A percentile compares a stretch with the other conserved stretches of the same genome.
Evolutionary conservation across 2,113 vertebrate genomes (phyloP).

Genomic region (Rhagologus leucostigma): DNA sequence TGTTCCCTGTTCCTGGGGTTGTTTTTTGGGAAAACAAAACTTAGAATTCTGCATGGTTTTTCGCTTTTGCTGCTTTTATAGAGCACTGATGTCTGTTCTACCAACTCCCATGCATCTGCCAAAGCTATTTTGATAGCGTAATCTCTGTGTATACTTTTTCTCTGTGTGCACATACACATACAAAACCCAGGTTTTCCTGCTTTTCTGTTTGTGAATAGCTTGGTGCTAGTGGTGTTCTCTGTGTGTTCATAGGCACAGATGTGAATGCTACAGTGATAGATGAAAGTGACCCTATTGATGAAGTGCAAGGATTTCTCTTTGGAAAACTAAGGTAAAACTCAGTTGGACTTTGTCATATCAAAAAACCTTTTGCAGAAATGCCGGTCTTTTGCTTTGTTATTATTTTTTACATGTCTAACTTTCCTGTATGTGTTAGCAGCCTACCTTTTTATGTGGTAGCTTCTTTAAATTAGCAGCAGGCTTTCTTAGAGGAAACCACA

Average conservation of each 20-base stretch:
- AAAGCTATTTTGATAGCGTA: neutral
- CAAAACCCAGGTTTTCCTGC: neutral
- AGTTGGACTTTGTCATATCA: neutral
- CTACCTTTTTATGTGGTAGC: neutral
- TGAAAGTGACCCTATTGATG: constrained; percentile 92
- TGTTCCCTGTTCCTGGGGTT: neutral
- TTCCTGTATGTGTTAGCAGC: neutral
- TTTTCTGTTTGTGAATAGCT: neutral
- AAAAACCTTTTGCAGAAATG: neutral
- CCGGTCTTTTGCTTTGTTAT: neutral
- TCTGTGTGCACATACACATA: neutral
- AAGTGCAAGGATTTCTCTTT: constrained; percentile 97
- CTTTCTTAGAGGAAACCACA: neutral
- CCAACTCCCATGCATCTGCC: neutral
- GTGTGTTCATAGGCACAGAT: constrained; percentile 77
- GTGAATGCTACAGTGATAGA: constrained; percentile 89
- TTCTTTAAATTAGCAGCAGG: neutral
- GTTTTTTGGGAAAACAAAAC: neutral
- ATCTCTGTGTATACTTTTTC: neutral
- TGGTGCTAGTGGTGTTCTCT: neutral
- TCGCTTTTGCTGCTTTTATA: neutral
- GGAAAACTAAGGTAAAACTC: constrained; percentile 89
- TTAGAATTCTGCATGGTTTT: neutral
- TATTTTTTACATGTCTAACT: neutral
- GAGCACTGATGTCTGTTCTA: neutral